Evolutionary conservation across 2,113 vertebrate species (phyloP), one percentile per base, ranked within the genome.

Genomic region (Desmodus rotundus): DNA sequence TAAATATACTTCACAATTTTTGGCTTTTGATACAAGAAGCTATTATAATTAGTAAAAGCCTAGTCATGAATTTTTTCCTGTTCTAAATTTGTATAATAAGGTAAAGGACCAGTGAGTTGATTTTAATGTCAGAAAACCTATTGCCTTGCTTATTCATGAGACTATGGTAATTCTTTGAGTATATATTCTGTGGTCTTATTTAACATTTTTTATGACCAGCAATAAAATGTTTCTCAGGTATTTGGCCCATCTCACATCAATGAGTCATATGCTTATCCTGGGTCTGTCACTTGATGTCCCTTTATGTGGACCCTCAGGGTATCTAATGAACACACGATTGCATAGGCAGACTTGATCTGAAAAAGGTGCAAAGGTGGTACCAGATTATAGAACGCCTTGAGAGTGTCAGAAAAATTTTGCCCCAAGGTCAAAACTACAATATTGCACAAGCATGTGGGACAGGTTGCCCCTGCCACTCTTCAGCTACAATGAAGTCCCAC

Each of bases 221-320:
- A 94, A 73, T 90, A 77, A 94, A 82, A 47, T 41, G 19, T 96
- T 47, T 56, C 56, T 92, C 36, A 90, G 92, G 68, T 61, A 87
- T 93, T 80, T 94, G 77, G 52, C 22, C 84, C 54, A 54, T 77
- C n/a, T 80, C 52, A 68, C 43, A 70, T 86, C 50, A 68, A n/a
- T 85, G 65, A 90, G 65, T 95, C 88, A 73, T n/a, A 26, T 33
- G 54, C 3, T 67, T 73, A 14, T 58, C 50, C 31, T 61, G 61
- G 4, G 33, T 82, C 36, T 87, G 28, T 77, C 31, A 65, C 45
- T 88, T 36, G 41, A 33, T 52, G 28, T 36, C 68, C 52, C 14
- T 91, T 74, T 10, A 19, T 19, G 38, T 58, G n/a, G 47, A 72
- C 5, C 47, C 72, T 82, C n/a, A 70, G 36, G 58, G 56, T 26